Evolutionary conservation across 2,888 invertebrate species (phyloP), one percentile per base, ranked within the genome.

Genomic region (Himalopsyche kuldschensis): DNA sequence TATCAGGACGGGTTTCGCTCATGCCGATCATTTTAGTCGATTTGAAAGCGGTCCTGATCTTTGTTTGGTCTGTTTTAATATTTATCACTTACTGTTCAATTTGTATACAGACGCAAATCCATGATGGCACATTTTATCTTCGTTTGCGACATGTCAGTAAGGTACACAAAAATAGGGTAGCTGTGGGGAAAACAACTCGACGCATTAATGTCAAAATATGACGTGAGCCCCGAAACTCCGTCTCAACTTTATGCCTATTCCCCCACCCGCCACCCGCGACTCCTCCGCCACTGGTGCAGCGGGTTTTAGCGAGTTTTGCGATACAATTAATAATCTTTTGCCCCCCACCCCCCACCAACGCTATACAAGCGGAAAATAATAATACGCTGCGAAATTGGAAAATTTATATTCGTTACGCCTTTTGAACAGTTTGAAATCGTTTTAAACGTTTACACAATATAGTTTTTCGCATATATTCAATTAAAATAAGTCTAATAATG

Each of bases 181-280:
- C 27, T 81, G 27, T 41, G 82, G 82, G 82, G 78, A 35, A 76
- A 48, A 81, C 30, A 32, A 46, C 75, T 76, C 75, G 46, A 81
- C 81, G 78, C 82, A 82, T 77, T 82, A 82, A 82, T 78, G 55
- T 82, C 82, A 78, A 82, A 82, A 77, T 55, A 82, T 82, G 82
- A 82, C 82, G 76, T 47, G 82, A 82, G 55, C 55, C 20, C 55
- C 3, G 55, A 55, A 55, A 55, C 55, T 55, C 55, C 55, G 55
- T 55, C 55, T 55, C 55, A 78, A 78, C 48, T 78, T 78, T 78
- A 41, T 30, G 75, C 80, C 69, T 82, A 35, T 76, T 17, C 78
- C 63, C n/a, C 8, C 78, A 46, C 47, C 75, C 24, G 0, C 79
- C 76, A 32, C 32, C 76, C 30, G 8, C 0, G 11, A 77, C 77